A percentile compares a stretch with the other conserved stretches of the same genome.
phyloP scores from a whole-genome alignment of 2,113 vertebrate species.

The Amphiprion ocellaris region DNA sequence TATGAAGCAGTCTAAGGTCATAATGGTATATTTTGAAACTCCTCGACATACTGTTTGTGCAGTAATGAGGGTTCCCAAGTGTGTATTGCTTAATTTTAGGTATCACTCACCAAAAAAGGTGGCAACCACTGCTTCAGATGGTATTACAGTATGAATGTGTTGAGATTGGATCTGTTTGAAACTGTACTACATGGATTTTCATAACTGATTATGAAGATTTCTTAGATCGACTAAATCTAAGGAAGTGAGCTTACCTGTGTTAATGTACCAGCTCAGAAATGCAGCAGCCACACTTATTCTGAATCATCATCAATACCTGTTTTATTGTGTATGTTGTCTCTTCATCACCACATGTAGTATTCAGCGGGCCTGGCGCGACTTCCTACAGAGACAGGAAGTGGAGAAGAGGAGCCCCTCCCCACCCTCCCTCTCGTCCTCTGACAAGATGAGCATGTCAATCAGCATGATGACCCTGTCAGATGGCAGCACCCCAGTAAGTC shows the following conservation, averaged over 20 bases:
- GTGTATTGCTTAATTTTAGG: too few species aligned
- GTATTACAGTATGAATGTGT: not conserved
- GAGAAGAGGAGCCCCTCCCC: conserved; percentile 92
- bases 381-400: conserved; percentile 88
- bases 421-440: conserved; percentile 89
- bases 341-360: conserved; percentile 80
- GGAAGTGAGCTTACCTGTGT: not conserved
- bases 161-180: not conserved
- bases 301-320: not conserved
- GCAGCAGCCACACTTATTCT: not conserved
- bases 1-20: not conserved
- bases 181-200: not conserved
- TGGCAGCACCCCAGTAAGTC: conserved; percentile 95
- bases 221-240: not conserved
- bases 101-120: not conserved
- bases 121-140: not conserved
- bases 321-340: not conserved
- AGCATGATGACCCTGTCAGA: conserved; percentile 96
- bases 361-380: conserved; percentile 91
- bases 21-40: not conserved
- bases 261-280: not conserved
- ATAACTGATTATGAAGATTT: not conserved
- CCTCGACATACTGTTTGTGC: not conserved
- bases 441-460: conserved; percentile 94
- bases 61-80: not conserved